Conservation (phyloP, 35 echinoderm and acorn worm species). For the Stichopus chloronotus region DNA sequence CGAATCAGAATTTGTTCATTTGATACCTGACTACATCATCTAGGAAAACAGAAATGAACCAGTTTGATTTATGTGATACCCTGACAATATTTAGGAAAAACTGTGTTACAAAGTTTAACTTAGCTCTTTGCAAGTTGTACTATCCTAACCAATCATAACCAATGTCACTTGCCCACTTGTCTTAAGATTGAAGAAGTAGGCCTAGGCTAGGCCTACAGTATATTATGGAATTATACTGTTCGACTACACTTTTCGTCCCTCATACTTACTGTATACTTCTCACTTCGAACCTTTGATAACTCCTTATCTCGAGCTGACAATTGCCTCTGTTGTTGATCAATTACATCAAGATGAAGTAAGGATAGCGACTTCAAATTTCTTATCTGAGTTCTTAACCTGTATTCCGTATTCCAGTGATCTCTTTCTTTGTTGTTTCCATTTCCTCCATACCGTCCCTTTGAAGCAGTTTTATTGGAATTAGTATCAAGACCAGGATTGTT, state of each 20-base stretch:
- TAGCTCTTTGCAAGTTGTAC: too few species aligned
- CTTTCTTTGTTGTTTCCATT: not conserved
- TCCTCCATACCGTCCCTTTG: constrained; percentile 15
- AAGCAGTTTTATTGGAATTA: constrained; percentile 20
- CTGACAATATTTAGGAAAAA: too few species aligned
- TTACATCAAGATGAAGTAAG: constrained; percentile 91
- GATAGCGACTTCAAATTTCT: constrained; percentile 84
- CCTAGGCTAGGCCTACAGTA: too few species aligned
- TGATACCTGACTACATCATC: too few species aligned
- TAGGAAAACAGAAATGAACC: too few species aligned
- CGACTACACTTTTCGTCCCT: not conserved
- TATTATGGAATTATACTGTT: too few species aligned
- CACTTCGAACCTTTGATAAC: constrained; percentile 74
- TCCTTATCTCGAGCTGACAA: constrained; percentile 71
- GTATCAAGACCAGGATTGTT: constrained; percentile 42
- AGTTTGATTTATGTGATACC: too few species aligned
- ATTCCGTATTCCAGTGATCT: constrained; percentile 19
- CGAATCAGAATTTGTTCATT: too few species aligned
- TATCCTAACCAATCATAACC: too few species aligned
- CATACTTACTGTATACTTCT: constrained; percentile 88
- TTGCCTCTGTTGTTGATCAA: constrained; percentile 89
- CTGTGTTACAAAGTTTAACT: too few species aligned
- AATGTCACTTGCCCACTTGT: too few species aligned
- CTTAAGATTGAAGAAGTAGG: too few species aligned
- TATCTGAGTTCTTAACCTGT: constrained; percentile 52